These are phyloP conservation scores for Phengaris arion DNA, from an alignment of 2,888 invertebrate genomes.

Conservation along the genomic window DNA sequence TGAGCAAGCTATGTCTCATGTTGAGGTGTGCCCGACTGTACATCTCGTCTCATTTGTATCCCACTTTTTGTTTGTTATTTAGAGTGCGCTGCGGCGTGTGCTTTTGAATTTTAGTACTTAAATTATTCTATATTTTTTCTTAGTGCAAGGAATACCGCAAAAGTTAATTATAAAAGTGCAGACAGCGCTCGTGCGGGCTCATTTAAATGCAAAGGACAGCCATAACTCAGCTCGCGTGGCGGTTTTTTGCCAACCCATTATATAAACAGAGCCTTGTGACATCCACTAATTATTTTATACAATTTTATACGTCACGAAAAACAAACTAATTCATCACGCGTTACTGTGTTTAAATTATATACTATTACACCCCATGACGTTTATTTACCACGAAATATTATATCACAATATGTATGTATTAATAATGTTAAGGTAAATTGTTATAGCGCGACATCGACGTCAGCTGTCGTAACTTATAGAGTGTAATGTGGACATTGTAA, in stretches of 20 bases:
- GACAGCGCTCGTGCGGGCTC: neutral
- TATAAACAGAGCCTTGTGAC: neutral
- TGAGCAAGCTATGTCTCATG: neutral
- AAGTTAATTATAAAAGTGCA: constrained; percentile 21
- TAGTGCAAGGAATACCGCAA: constrained; percentile 2
- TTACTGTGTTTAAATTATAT: neutral
- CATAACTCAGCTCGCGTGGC: neutral
- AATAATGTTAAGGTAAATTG: too few relatives aligned
- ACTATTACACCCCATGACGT: too few relatives aligned
- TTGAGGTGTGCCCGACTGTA: neutral
- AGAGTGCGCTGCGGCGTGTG: too few relatives aligned
- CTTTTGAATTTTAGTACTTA: neutral
- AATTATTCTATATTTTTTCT: neutral
- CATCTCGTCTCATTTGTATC: neutral
- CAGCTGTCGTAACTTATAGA: too few relatives aligned
- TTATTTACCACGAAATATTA: too few relatives aligned
- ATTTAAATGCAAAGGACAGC: constrained; percentile 14
- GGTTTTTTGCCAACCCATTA: neutral
- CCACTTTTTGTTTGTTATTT: neutral
- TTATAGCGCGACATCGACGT: too few relatives aligned
- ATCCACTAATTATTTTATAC: neutral
- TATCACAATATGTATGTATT: too few relatives aligned
- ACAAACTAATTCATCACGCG: neutral
- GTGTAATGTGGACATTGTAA: too few relatives aligned
- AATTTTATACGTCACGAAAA: neutral